These are phyloP conservation scores for Microctenopoma stevenorrisi DNA, from an alignment of 2,797 vertebrate species.

Conservation along the genomic window DNA sequence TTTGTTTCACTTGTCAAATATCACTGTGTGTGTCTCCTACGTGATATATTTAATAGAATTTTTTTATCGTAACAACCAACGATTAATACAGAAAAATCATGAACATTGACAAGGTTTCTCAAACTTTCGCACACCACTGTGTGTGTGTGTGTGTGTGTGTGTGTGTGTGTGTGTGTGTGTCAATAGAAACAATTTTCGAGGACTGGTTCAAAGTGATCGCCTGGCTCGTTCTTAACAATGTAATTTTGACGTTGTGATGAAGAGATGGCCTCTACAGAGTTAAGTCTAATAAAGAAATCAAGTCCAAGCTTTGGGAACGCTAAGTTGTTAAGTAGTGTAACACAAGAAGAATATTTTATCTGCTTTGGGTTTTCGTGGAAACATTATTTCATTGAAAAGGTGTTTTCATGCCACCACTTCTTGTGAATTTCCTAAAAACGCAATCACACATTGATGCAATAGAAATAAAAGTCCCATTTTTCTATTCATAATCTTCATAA, in stretches of 20 bases:
- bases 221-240: neutral
- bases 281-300: constrained; percentile 3
- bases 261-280: neutral
- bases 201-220: neutral
- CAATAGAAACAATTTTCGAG: neutral
- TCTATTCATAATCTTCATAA: constrained; percentile 55
- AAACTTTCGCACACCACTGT: no score
- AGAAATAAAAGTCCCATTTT: constrained; percentile 69
- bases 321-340: constrained; percentile 3
- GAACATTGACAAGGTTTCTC: no score
- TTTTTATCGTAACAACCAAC: no score
- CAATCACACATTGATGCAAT: constrained; percentile 50
- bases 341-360: constrained; percentile 45
- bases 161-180: no score
- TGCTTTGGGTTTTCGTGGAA: constrained; percentile 55
- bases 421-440: constrained; percentile 64
- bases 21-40: no score
- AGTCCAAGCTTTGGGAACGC: constrained; percentile 8
- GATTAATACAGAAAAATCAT: no score
- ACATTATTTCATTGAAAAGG: constrained; percentile 20
- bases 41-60: no score
- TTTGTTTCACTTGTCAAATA: no score
- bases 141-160: no score
- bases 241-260: neutral
- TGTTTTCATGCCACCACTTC: constrained; percentile 34